These are phyloP conservation scores for Phragmatobia fuliginosa DNA, from an alignment of 2,888 invertebrate species.

Conservation along the genomic window DNA sequence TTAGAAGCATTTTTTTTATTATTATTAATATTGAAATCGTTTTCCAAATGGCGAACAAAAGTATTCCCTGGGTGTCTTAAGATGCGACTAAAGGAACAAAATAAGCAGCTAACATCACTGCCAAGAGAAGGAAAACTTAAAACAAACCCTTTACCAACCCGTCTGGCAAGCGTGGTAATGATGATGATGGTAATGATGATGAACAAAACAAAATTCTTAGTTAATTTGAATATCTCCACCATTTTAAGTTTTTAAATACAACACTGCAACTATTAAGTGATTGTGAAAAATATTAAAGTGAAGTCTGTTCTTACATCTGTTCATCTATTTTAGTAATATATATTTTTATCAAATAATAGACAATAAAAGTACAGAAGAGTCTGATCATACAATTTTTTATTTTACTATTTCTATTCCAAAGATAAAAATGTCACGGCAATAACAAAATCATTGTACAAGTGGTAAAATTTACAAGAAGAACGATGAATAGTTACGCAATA, in stretches of 20 bases:
- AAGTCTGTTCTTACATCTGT: too few species aligned
- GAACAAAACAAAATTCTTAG: too few species aligned
- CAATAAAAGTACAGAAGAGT: slow-evolving; percentile 59
- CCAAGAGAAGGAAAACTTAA: too few species aligned
- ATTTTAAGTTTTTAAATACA: background rate
- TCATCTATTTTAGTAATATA: too few species aligned
- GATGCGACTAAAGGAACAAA: too few species aligned
- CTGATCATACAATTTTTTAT: slow-evolving; percentile 61
- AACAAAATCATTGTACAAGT: slow-evolving; percentile 47
- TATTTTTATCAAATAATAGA: slow-evolving; percentile 61
- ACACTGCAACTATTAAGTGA: background rate
- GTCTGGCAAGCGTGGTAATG: too few species aligned
- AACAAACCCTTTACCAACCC: too few species aligned
- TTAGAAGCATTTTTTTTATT: too few species aligned
- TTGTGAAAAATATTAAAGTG: too few species aligned
- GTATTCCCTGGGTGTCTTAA: too few species aligned
- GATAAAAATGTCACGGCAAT: slow-evolving; percentile 50
- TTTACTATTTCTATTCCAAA: slow-evolving; percentile 59
- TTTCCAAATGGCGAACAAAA: background rate
- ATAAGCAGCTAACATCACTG: too few species aligned
- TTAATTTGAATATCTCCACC: background rate
- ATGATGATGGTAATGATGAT: too few species aligned
- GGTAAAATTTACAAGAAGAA: slow-evolving; percentile 44
- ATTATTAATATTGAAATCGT: background rate
- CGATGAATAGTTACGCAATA: slow-evolving; percentile 45